Percentiles rank a stretch among this genome's conserved stretches.
These are phyloP conservation scores for Brachyhypopomus gauderio DNA, from an alignment of 2,113 vertebrate species.

Conservation along the genomic window DNA sequence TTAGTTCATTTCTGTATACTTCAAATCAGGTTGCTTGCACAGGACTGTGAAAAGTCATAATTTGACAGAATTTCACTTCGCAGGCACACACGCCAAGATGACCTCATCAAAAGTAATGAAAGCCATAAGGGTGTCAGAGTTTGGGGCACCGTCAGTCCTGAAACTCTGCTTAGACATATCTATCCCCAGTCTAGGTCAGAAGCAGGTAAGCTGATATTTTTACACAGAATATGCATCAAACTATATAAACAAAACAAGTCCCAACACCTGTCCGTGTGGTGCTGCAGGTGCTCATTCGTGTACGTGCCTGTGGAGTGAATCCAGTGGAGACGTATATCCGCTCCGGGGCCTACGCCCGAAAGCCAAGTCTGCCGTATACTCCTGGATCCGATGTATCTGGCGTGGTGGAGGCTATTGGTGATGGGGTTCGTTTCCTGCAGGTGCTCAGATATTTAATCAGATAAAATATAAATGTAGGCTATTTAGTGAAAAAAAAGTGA, in stretches of 20 bases:
- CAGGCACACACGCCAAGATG: slow-evolving; percentile 63
- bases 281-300: slow-evolving; percentile 86
- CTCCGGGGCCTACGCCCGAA: slow-evolving; percentile 73
- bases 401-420: slow-evolving; percentile 80
- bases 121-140: slow-evolving; percentile 85
- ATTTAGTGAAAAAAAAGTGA: too few species aligned
- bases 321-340: slow-evolving; percentile 93
- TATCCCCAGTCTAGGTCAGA: slow-evolving; percentile 76
- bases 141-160: slow-evolving; percentile 87
- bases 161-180: slow-evolving; percentile 73
- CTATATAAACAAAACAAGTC: too few species aligned
- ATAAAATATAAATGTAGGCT: too few species aligned
- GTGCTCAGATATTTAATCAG: slow-evolving; percentile 60
- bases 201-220: slow-evolving; percentile 72
- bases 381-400: slow-evolving; percentile 87
- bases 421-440: slow-evolving; percentile 78
- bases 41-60: neutral
- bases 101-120: slow-evolving; percentile 81
- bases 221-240: neutral
- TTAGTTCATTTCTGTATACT: too few species aligned
- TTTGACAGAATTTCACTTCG: neutral
- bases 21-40: too few species aligned
- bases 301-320: slow-evolving; percentile 88
- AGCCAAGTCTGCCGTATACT: slow-evolving; percentile 82
- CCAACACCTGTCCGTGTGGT: neutral